Evolutionary conservation across 1,140 invertebrate species (phyloP), one percentile per base, ranked within the genome.

Genomic region (Drosophila nannoptera): DNA sequence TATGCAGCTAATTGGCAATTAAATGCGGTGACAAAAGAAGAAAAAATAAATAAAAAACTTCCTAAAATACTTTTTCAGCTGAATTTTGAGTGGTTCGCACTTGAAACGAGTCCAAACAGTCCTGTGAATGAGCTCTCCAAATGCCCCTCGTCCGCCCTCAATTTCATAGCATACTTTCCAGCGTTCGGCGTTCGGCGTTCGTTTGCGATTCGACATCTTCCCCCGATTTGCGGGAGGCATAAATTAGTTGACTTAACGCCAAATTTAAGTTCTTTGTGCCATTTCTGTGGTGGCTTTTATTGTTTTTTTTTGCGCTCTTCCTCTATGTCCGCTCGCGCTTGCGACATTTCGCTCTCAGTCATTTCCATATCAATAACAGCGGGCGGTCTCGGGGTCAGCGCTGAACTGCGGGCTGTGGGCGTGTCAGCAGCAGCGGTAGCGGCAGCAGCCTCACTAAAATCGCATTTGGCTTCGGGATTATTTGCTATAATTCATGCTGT

Each of bases 401-500:
- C 38, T n/a, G 54, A 48, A 42, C 58, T 67, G 73, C 75, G 76
- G 46, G n/a, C 14, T 7, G 35, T 29, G 7, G 42, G 22, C 8
- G 22, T 33, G 2, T 9, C 12, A 7, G 11, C 7, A 33, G 5
- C 22, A 22, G 22, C n/a, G 31, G 43, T n/a, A 69, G 55, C 49
- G 45, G 36, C 29, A 35, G 68, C 62, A 43, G 67, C 69, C 63
- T 54, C 70, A 67, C 78, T 74, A 83, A 84, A 84, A 78, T 76
- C 76, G 76, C 76, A 70, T 78, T 80, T 80, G 64, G 81, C 72
- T 65, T 59, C 59, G 66, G 73, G 81, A 84, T 86, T 84, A 86
- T 84, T 84, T 86, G 77, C 77, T 80, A 84, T 84, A 84, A 84
- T 84, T 84, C 81, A 84, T 86, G 81, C 81, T 84, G 81, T 86